Evolutionary conservation across 1,140 invertebrate genomes (phyloP).

Genomic region (Hyles vespertilio): DNA sequence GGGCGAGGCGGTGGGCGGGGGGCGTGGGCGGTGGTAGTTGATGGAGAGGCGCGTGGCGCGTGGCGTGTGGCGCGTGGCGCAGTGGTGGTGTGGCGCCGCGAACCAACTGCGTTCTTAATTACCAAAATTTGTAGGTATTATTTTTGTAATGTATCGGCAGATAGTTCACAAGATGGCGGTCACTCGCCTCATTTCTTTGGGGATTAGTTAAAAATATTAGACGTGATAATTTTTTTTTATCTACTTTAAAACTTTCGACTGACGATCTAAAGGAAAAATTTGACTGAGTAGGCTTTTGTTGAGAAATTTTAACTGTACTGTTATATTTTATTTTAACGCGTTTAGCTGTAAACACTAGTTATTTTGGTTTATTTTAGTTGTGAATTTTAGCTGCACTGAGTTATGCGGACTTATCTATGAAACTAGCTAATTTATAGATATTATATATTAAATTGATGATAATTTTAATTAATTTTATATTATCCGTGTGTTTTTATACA

Average conservation of each 20-base stretch:
- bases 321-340: slow-evolving; percentile 5
- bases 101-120: slow-evolving; percentile 23
- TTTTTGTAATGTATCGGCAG: slow-evolving; percentile 16
- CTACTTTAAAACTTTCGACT: slow-evolving; percentile 15
- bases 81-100: slow-evolving; percentile 2
- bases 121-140: slow-evolving; percentile 41
- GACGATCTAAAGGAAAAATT: slow-evolving; percentile 8
- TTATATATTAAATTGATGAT: slow-evolving; percentile 27
- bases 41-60: not conserved
- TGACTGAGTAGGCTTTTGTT: slow-evolving; percentile 15
- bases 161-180: slow-evolving; percentile 7
- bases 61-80: not conserved
- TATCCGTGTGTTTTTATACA: slow-evolving; percentile 38
- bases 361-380: slow-evolving; percentile 2
- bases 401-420: slow-evolving; percentile 4
- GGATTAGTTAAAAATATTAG: slow-evolving; percentile 10
- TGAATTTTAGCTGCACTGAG: not conserved
- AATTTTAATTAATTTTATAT: slow-evolving; percentile 45
- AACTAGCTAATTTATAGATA: slow-evolving; percentile 36
- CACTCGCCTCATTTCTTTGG: slow-evolving; percentile 3
- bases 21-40: no score
- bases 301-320: slow-evolving; percentile 7
- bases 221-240: slow-evolving; percentile 27
- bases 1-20: slow-evolving; percentile 4
- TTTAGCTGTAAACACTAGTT: not conserved